phyloP scores from a whole-genome alignment of 2,797 vertebrate genomes.

The Poecilia gillii region DNA sequence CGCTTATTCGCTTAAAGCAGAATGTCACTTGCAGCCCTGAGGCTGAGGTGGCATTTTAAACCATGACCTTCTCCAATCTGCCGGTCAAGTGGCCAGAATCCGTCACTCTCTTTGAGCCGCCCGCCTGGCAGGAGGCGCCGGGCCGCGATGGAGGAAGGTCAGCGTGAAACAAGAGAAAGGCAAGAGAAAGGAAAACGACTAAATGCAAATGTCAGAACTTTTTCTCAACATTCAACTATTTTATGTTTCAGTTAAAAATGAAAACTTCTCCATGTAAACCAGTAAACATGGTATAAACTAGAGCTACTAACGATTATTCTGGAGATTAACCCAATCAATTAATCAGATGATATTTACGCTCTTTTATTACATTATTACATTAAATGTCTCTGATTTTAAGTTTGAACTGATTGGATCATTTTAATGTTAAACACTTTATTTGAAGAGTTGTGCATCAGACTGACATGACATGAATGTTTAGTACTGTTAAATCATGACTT shows the following conservation, averaged over 20 bases:
- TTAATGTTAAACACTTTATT: too few species aligned
- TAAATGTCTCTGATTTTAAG: too few species aligned
- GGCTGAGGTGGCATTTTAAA: constrained; percentile 53
- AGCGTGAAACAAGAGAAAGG: not conserved
- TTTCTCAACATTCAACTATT: not conserved
- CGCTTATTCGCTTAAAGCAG: constrained; percentile 44
- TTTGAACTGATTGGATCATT: not conserved
- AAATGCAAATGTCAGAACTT: not conserved
- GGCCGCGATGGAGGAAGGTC: not conserved
- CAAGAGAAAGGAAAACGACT: constrained; percentile 5
- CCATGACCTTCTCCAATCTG: constrained; percentile 43
- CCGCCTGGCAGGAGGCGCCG: constrained; percentile 26
- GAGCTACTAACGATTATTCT: too few species aligned
- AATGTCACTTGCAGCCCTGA: constrained; percentile 38
- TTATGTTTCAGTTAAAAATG: not conserved
- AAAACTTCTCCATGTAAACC: not conserved
- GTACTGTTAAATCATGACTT: too few species aligned
- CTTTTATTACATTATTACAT: too few species aligned
- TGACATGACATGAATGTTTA: too few species aligned
- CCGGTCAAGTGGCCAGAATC: constrained; percentile 32
- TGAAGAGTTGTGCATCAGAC: too few species aligned
- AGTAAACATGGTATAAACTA: not conserved
- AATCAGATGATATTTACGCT: too few species aligned
- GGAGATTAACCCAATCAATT: too few species aligned
- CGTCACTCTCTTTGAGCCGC: constrained; percentile 36